Evolutionary conservation across 2,797 vertebrate genomes (phyloP), one percentile per base, ranked within the genome.

Genomic region (Pteropus rufus): DNA sequence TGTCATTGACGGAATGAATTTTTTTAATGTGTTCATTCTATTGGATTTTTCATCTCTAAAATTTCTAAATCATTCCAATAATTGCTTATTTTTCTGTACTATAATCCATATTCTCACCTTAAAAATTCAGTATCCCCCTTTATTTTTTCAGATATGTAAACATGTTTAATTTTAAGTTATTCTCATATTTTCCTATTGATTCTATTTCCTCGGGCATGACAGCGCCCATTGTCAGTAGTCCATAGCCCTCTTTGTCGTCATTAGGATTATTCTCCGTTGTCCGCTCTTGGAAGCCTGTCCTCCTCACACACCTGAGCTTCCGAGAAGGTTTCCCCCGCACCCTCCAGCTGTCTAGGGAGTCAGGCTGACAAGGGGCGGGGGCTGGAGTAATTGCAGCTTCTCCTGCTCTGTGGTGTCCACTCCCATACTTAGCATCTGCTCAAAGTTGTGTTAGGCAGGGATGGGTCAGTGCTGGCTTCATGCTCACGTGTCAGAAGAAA

Each of bases 351-450:
- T 31, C 24, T 41, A 70, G 76, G 87, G 34, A 41, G 29, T 79
- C 46, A 16, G 44, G 26, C 44, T 39, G 83, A 18, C 11, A 4
- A 2, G 18, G 7, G 11, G 24, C 19, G 12, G 29, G 31, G n/a
- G 64, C 4, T 2, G 29, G 36, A 23, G 26, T 29, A 26, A 5
- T 2, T 26, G 39, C 29, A 11, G 26, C 44, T 4, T 7, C 24
- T 49, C 36, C 49, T 5, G 39, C 23, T 26, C 39, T 0, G 5
- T 29, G 31, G 2, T 2, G 7, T 26, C 21, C 21, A 3, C 31
- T 6, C 4, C 58, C 52, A 15, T 41, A 11, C 2, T 10, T 26
- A 36, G 10, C 31, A 3, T 34, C 52, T 60, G 23, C 19, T 19
- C 52, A 16, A 52, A 1, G 3, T 29, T 36, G 31, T 29, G 52